Percentiles rank a stretch among this genome's conserved stretches.
These are phyloP conservation scores for Lepilemur ruficaudatus DNA, from an alignment of 2,797 vertebrate genomes.

Conservation along the genomic window DNA sequence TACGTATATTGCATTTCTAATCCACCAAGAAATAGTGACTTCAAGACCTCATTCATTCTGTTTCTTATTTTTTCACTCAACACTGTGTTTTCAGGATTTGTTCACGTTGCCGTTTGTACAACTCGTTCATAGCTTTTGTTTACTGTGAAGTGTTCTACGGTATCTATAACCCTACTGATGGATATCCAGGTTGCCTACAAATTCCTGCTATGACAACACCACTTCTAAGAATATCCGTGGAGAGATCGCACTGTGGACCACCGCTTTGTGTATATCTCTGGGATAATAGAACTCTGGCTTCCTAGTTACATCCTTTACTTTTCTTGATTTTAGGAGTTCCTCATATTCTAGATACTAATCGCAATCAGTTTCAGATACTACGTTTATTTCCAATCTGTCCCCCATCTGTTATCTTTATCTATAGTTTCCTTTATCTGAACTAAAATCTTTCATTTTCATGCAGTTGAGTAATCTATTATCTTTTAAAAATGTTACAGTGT, in stretches of 20 bases:
- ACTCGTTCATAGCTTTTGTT: neutral
- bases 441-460: slow-evolving; percentile 16
- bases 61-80: neutral
- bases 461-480: neutral
- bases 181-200: neutral
- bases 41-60: neutral
- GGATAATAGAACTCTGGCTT: neutral
- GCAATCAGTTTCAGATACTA: neutral
- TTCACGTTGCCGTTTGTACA: neutral
- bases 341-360: neutral
- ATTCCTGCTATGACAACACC: neutral
- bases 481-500: slow-evolving; percentile 25
- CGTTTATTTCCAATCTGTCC: neutral
- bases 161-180: neutral
- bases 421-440: neutral
- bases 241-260: neutral
- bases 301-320: neutral
- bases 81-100: neutral
- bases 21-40: neutral
- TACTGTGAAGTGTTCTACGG: neutral
- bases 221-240: neutral
- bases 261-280: neutral
- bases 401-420: neutral
- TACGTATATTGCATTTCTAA: neutral
- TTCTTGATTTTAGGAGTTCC: neutral